A percentile compares a stretch with the other conserved stretches of the same genome.
Evolutionary conservation across 1,140 invertebrate species (phyloP).

Genomic region (Chironomus striatipennis): DNA sequence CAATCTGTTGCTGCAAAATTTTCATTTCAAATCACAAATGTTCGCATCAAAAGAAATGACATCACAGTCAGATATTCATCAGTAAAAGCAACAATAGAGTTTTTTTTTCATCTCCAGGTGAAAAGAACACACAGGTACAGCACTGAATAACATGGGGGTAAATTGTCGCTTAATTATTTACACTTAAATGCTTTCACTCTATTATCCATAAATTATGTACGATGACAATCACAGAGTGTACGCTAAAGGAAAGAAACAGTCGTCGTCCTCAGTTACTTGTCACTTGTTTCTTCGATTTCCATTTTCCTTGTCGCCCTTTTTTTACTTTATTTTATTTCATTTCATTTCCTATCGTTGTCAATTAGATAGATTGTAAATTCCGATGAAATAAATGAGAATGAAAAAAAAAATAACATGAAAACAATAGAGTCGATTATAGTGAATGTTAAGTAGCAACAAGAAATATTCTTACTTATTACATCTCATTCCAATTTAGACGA

Average conservation of each 20-base stretch:
- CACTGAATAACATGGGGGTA: not conserved
- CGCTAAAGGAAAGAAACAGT: not conserved
- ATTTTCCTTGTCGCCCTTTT: not conserved
- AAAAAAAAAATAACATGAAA: too few relatives aligned
- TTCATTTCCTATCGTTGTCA: not conserved
- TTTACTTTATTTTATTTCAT: not conserved
- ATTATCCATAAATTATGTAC: slow-evolving; percentile 9
- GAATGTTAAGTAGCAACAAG: too few relatives aligned
- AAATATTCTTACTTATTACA: too few relatives aligned
- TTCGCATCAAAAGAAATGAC: not conserved
- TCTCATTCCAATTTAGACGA: too few relatives aligned
- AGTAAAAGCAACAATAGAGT: too few relatives aligned
- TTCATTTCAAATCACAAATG: too few relatives aligned
- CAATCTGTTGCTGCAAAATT: too few relatives aligned
- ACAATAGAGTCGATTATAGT: too few relatives aligned
- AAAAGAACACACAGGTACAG: too few relatives aligned
- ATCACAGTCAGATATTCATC: not conserved
- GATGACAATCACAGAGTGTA: not conserved
- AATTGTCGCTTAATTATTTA: slow-evolving; percentile 21
- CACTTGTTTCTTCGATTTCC: not conserved
- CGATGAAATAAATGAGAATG: too few relatives aligned
- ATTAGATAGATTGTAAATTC: not conserved
- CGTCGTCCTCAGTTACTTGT: not conserved
- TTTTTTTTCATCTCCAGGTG: too few relatives aligned
- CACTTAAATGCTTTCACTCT: slow-evolving; percentile 1